Percentiles rank a stretch among this genome's conserved stretches.
Conservation (phyloP, 2,797 vertebrate species). For the Bryconaethiops microstoma region DNA sequence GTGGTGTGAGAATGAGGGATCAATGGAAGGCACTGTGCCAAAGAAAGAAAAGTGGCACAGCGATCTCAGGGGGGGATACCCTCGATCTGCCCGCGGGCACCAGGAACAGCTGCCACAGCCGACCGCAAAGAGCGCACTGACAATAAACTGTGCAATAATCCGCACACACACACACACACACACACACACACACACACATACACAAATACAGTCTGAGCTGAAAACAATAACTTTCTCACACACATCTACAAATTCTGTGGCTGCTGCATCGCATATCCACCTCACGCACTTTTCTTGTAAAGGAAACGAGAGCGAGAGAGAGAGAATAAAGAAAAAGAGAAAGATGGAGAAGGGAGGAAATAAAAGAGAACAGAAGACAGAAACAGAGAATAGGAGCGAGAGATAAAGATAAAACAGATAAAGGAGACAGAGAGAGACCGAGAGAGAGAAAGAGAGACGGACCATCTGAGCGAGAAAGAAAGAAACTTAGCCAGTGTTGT, state of each 20-base stretch:
- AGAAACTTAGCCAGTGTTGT: not conserved
- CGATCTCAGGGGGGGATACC: constrained; percentile 49
- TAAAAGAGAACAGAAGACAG: not conserved
- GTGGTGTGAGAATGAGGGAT: constrained; percentile 39
- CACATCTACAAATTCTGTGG: constrained; percentile 23
- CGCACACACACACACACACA: constrained; percentile 26
- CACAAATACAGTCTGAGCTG: constrained; percentile 25
- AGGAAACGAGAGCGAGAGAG: too few relatives aligned
- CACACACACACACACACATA: constrained; percentile 27
- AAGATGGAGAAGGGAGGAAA: not conserved
- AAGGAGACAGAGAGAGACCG: constrained; percentile 12
- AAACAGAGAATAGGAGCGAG: not conserved
- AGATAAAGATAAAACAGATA: not conserved
- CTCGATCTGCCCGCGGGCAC: constrained; percentile 29
- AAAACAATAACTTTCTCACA: constrained; percentile 36
- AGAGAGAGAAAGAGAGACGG: not conserved
- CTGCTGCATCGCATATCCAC: not conserved
- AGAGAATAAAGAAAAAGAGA: not conserved
- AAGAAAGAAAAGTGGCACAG: constrained; percentile 67
- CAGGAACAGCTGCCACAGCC: constrained; percentile 50
- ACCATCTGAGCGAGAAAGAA: not conserved
- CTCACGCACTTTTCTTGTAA: constrained; percentile 8
- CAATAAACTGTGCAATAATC: constrained; percentile 6
- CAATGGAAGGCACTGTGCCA: constrained; percentile 48
- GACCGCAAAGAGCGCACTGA: constrained; percentile 29